Base-by-base conservation (phyloP, 2,888 invertebrate species). In the Limnephilus marmoratus region DNA sequence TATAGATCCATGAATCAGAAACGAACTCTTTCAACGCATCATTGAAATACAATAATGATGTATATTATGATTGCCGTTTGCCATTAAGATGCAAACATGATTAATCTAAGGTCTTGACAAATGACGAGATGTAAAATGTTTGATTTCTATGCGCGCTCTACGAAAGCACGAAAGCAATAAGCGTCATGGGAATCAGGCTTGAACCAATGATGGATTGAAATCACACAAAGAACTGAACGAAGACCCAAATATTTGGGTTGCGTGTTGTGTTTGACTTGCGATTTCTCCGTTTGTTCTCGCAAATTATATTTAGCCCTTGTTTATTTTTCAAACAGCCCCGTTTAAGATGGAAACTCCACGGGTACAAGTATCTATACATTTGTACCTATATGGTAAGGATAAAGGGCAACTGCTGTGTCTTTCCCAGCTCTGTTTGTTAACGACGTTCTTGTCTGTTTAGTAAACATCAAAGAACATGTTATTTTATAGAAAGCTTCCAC, bases 381-480 rank as follows among this genome's bases (percentile, higher is more conserved):
- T 24, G 68, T 53, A 18, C 49, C 49, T 53, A 18, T 53, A 53
- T 24, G 24, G 24, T 9, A n/a, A 9, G 68, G 24, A 68, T 68
- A 68, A 68, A 68, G 68, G 68, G 68, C n/a, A 68, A 68, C 68
- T 68, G 24, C 68, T 68, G 68, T 68, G 68, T 68, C 68, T 4
- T 31, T 34, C 29, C 82, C 82, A 82, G 82, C 31, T 9, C 68
- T 82, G 34, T 82, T 82, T 82, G 82, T 82, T 82, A 82, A 82
- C 82, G 82, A 31, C 82, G 82, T 31, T 81, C 81, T 81, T 31
- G 31, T 82, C 31, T 82, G 34, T 82, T 82, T 82, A 34, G 82
- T 82, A 34, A 82, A 82, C 82, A 82, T 82, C 82, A 82, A 82
- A 82, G 82, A 82, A 82, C 29, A 34, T 82, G 34, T 82, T 82